phyloP scores from a whole-genome alignment of 2,888 invertebrate species.

The Cerastis leucographa region DNA sequence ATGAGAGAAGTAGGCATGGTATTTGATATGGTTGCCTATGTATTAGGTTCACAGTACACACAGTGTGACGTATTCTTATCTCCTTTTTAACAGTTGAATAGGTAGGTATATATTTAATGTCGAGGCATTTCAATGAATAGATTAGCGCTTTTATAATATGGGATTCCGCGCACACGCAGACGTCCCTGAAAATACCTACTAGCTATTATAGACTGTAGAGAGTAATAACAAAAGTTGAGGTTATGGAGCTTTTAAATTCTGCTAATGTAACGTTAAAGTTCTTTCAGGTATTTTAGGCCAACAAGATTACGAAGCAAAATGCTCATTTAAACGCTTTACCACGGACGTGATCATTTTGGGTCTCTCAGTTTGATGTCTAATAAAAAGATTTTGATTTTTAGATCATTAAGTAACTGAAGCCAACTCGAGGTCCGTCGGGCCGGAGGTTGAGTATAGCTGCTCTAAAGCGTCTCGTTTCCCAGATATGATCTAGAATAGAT shows the following conservation, averaged over 20 bases:
- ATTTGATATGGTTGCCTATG: slow-evolving; percentile 12
- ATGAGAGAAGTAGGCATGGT: neutral
- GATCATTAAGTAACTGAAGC: too few species aligned
- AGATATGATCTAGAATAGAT: too few species aligned
- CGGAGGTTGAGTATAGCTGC: too few species aligned
- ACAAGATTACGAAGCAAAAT: neutral
- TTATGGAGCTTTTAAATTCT: neutral
- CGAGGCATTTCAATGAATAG: neutral
- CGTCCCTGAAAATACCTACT: neutral
- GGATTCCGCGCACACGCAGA: neutral
- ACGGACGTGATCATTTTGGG: neutral
- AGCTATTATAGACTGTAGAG: neutral
- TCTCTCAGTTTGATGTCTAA: too few species aligned
- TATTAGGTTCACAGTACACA: neutral
- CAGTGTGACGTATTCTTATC: slow-evolving; percentile 25
- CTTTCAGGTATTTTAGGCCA: neutral
- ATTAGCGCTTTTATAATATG: neutral
- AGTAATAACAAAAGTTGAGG: neutral
- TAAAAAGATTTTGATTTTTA: too few species aligned
- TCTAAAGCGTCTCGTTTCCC: too few species aligned
- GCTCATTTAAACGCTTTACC: neutral
- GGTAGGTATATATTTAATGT: slow-evolving; percentile 8
- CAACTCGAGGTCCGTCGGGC: too few species aligned
- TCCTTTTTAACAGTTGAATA: neutral
- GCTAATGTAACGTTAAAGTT: neutral